Evolutionary conservation across 2,113 vertebrate species (phyloP), one percentile per base, ranked within the genome.

Genomic region (Takifugu flavidus): DNA sequence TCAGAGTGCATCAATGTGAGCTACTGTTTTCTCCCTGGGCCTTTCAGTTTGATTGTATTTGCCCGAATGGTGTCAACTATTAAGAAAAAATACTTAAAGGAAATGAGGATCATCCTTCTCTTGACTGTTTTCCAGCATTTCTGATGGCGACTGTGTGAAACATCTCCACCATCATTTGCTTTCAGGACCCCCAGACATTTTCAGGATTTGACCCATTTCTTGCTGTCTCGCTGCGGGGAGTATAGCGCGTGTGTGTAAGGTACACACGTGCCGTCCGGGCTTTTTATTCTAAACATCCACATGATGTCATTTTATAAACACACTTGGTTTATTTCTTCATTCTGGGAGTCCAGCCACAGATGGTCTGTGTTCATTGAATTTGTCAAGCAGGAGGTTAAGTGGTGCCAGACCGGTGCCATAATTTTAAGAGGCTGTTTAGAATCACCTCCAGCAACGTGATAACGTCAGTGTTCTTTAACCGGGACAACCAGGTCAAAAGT

Each of bases 1-100:
- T 75, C 59, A 70, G 43, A 50, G n/a, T 28, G 29, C 72, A 67
- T 82, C 78, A 85, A 74, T 88, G 78, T 66, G 72, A 25, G 14
- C 75, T 13, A 44, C 80, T 87, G 80, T 86, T 47, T 62, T 50
- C 70, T 68, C 44, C 65, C 59, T 79, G 53, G 25, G 76, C 15
- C 62, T 60, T 29, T 78, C 56, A 62, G 31, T 74, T 13, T 61
- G 78, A 75, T 72, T 83, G 61, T 74, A 25, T 83, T 75, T 72
- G 39, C 25, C 25, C 44, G 12, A 82, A 80, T 75, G 47, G 65
- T 70, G 45, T 68, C 44, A 39, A 20, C 55, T 68, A 49, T 49
- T 55, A 3, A 46, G 58, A 43, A 44, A 29, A 52, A 13, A 55
- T 4, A 45, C 13, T 2, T 13, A 4, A 28, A 13, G 1, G 6